A percentile compares a stretch with the other conserved stretches of the same genome.
Conservation (phyloP, 2,113 vertebrate genomes). For the Peromyscus californicus region DNA sequence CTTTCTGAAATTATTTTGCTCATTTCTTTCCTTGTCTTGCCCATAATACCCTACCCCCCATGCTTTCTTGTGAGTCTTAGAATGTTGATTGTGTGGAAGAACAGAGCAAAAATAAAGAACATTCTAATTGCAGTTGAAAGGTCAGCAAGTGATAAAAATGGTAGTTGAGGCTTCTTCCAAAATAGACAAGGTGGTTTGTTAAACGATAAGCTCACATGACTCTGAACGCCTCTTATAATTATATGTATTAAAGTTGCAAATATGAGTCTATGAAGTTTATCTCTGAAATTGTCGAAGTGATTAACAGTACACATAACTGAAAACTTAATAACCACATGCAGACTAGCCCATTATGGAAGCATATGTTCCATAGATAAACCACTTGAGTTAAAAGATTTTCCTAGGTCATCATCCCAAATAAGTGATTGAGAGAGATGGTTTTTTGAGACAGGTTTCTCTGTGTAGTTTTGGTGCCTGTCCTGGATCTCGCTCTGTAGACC, state of each 20-base stretch:
- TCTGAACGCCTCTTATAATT: constrained; percentile 17
- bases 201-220: not conserved
- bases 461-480: too few species aligned
- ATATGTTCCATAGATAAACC: not conserved
- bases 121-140: constrained; percentile 43
- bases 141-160: constrained; percentile 17
- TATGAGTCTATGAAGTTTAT: constrained; percentile 5
- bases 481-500: too few species aligned
- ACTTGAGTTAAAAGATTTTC: constrained; percentile 27
- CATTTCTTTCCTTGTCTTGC: constrained; percentile 46
- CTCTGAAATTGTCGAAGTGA: constrained; percentile 11
- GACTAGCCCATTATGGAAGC: not conserved
- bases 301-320: not conserved
- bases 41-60: not conserved
- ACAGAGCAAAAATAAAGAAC: constrained; percentile 4
- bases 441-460: too few species aligned
- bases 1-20: constrained; percentile 45
- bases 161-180: not conserved
- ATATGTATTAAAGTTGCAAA: not conserved
- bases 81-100: constrained; percentile 24
- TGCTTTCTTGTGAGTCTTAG: constrained; percentile 57
- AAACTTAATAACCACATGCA: not conserved
- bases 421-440: not conserved
- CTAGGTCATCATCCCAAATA: not conserved
- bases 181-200: not conserved